phyloP scores from a whole-genome alignment of 2,113 vertebrate species.

The Plecotus auritus region DNA sequence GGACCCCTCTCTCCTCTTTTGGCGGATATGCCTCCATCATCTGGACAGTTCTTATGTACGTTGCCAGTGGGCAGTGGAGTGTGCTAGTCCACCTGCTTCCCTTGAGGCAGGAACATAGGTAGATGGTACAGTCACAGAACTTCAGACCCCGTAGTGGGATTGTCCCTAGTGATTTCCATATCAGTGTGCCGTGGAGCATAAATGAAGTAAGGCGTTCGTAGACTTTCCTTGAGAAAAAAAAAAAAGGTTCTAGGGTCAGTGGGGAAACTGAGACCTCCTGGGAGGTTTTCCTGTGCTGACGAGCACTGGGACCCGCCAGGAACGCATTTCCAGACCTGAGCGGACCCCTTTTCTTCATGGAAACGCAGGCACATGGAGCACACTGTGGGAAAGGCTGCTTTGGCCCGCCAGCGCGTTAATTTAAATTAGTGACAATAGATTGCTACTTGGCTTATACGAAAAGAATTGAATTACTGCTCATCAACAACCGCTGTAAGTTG shows the following conservation, averaged over 20 bases:
- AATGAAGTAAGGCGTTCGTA: not conserved
- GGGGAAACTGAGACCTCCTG: not conserved
- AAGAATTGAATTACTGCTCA: not conserved
- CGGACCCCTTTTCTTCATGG: not conserved
- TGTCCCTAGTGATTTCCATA: not conserved
- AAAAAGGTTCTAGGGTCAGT: not conserved
- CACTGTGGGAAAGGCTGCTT: not conserved
- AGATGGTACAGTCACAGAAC: not conserved
- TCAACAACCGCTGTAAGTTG: not conserved
- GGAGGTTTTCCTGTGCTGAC: not conserved
- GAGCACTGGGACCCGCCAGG: not conserved
- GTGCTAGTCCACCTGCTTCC: not conserved
- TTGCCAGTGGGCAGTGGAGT: not conserved
- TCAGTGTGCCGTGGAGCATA: not conserved
- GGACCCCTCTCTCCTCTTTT: not conserved
- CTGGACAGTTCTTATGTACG: not conserved
- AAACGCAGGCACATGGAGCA: rapidly evolving
- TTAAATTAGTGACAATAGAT: not conserved
- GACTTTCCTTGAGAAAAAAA: not conserved
- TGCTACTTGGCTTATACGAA: constrained; percentile 2
- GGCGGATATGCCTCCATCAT: not conserved
- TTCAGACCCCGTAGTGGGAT: not conserved
- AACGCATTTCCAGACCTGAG: not conserved
- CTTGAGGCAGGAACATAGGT: not conserved
- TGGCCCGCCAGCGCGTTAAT: not conserved